Evolutionary conservation across 1,140 invertebrate species (phyloP).

Genomic region (Trichogramma pretiosum): DNA sequence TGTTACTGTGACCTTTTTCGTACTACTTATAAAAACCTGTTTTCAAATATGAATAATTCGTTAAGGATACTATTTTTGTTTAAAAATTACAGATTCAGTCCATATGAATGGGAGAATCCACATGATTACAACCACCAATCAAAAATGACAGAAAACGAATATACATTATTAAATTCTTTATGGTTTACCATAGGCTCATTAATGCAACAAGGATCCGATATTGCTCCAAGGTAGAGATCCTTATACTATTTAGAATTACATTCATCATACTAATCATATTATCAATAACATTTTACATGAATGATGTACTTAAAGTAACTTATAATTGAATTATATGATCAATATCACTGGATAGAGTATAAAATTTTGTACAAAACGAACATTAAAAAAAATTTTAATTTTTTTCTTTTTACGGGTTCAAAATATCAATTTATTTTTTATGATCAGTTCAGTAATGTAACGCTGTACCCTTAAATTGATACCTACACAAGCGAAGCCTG

Average conservation of each 20-base stretch:
- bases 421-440: too few relatives aligned
- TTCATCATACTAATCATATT: background rate
- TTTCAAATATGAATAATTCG: background rate
- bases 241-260: background rate
- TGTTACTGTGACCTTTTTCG: too few relatives aligned
- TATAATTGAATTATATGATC: background rate
- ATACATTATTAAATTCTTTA: slow-evolving; percentile 76
- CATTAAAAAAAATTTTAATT: too few relatives aligned
- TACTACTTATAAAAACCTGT: too few relatives aligned
- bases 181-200: slow-evolving; percentile 84
- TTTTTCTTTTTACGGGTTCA: too few relatives aligned
- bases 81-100: slow-evolving; percentile 59
- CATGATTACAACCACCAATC: slow-evolving; percentile 71
- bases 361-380: slow-evolving; percentile 79
- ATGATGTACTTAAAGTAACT: background rate
- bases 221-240: slow-evolving; percentile 63
- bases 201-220: slow-evolving; percentile 87
- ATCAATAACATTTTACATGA: background rate
- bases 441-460: too few relatives aligned
- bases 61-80: too few relatives aligned
- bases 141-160: slow-evolving; percentile 76
- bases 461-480: too few relatives aligned
- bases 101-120: slow-evolving; percentile 83
- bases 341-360: slow-evolving; percentile 27
- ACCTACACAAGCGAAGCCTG: too few relatives aligned